Conservation (phyloP, 1,140 invertebrate genomes). For the Panagrolaimus sp. region DNA sequence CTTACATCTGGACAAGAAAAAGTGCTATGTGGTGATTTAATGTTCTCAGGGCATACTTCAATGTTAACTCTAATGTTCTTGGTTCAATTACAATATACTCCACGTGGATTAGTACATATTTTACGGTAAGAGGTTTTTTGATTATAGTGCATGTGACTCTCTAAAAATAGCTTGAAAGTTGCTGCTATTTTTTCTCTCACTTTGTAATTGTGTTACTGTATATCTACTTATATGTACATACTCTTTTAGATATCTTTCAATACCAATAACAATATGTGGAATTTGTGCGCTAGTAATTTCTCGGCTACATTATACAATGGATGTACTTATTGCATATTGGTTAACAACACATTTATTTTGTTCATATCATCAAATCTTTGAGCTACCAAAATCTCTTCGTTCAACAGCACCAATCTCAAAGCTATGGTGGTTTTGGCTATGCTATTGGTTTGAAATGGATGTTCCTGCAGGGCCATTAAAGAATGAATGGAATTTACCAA, state of each 20-base stretch:
- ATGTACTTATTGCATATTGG: background rate
- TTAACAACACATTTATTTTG: constrained; percentile 42
- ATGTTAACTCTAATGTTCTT: constrained; percentile 57
- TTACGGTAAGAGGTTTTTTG: background rate
- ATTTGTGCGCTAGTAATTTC: constrained; percentile 53
- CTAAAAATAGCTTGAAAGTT: no score
- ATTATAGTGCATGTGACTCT: no score
- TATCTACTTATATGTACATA: background rate
- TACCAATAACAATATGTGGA: constrained; percentile 52
- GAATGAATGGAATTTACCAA: constrained; percentile 57
- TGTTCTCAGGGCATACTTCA: constrained; percentile 53
- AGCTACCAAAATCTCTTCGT: constrained; percentile 38
- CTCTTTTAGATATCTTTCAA: constrained; percentile 49
- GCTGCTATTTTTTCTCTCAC: no score
- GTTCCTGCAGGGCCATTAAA: constrained; percentile 45
- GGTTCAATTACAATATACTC: constrained; percentile 55
- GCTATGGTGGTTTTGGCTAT: constrained; percentile 57
- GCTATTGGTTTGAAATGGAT: constrained; percentile 48
- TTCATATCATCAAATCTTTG: constrained; percentile 56
- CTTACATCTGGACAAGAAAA: constrained; percentile 56
- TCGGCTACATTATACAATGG: constrained; percentile 54
- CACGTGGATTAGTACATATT: constrained; percentile 47
- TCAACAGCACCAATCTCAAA: constrained; percentile 44
- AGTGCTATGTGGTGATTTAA: constrained; percentile 54
- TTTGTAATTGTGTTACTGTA: no score